Base-by-base conservation (phyloP, 2,113 vertebrate genomes). In the Protomyctophum bolini region DNA sequence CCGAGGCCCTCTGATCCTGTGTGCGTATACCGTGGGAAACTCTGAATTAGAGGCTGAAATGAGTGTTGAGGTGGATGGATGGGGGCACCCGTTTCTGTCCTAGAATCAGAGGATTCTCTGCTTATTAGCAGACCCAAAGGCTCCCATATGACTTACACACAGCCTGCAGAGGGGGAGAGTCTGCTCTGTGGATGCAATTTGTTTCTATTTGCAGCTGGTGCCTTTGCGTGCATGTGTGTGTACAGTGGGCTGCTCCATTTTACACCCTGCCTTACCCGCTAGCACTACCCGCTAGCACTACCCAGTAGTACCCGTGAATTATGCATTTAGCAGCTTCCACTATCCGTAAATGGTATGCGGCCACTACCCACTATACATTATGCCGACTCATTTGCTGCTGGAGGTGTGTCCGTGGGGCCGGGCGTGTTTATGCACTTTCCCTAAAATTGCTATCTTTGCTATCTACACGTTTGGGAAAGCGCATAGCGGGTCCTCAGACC, bases 21-120 rank as follows among this genome's bases (percentile, higher is more conserved):
- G 51, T 52, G 51, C 21, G 58, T 71, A 66, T 71, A 66, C 68
- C 82, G 77, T 67, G 41, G 45, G 75, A 69, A 70, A 52, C 58
- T 45, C 1, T 0, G 41, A 58, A 47, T 52, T 52, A 52, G 4
- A 60, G 58, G 21, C 15, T 12, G 51, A 21, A 29, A 66, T 29
- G 0, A 8, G 8, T 7, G 11, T 48, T 48, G 46, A 21, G 51
- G 12, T 47, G n/a, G n/a, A 8, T 49, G 33, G 58, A 49, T 68
- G n/a, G n/a, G 69, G 59, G 69, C 10, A 55, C 12, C 50, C 4
- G 33, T 12, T 12, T 65, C 52, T 21, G 41, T 48, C 61, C 12
- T 58, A 56, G 64, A 50, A 21, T 12, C n/a, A 21, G 2, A 63
- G 48, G 6, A 47, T 67, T 57, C 54, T 33, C 10, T 7, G 62